Conservation (phyloP, 2,888 invertebrate genomes). For the Tipula confusa region DNA sequence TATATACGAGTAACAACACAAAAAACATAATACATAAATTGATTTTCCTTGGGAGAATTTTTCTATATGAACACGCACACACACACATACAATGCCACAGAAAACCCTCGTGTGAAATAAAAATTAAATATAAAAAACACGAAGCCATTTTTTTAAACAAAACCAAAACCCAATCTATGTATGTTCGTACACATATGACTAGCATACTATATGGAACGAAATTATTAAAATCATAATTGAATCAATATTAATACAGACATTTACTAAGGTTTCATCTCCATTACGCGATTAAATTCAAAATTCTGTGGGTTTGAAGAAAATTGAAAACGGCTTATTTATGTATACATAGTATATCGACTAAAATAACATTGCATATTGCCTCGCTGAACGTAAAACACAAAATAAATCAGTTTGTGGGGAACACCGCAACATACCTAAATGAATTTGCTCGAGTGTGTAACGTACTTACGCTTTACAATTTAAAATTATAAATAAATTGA, state of each 20-base stretch:
- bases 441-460: not conserved
- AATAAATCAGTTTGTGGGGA: not conserved
- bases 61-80: not conserved
- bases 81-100: not conserved
- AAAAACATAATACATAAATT: not conserved
- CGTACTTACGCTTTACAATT: not conserved
- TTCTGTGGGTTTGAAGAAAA: not conserved
- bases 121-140: not conserved
- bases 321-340: not conserved
- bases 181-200: not conserved
- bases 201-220: not conserved
- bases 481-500: not conserved
- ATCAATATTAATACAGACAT: not conserved
- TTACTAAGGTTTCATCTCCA: not conserved
- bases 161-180: not conserved
- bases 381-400: not conserved
- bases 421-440: not conserved
- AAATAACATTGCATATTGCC: not conserved
- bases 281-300: not conserved
- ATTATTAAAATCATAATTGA: slow-evolving; percentile 20
- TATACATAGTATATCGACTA: not conserved
- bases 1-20: too few species aligned
- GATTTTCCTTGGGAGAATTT: not conserved
- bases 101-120: not conserved
- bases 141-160: not conserved